Base-by-base conservation (phyloP, 2,888 invertebrate species). In the Dryococelus australis region DNA sequence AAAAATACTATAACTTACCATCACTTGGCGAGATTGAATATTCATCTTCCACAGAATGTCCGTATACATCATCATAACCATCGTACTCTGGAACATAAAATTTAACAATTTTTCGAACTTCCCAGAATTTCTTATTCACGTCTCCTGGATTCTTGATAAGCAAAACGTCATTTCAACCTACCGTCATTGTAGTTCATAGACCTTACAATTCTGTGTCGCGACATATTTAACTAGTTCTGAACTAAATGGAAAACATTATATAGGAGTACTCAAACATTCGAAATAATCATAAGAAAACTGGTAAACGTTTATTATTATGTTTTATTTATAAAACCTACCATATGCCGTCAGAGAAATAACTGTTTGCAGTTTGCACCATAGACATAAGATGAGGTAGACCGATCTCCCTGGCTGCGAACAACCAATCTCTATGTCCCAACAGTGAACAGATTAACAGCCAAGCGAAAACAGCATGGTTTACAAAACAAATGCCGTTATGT, bases 41-140 rank as follows among this genome's bases (percentile, higher is more conserved):
- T 91, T 98, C 98, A 91, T 99, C 98, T 92, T 99, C 99, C 81
- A 98, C 96, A 4, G 98, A 98, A 92, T 97, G 97, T 20, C 98
- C 98, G 92, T 98, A 99, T 88, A 97, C 95, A 93, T 97, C 98
- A 91, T 98, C 97, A 91, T 97, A 97, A 26, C 95, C 96, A 91
- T 98, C 98, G 91, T 97, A 98, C 91, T 98, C 98, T 96, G 91
- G 0, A 87, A 88, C 86, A 81, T 65, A 51, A 84, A n/a, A 26
- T 26, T 10, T 9, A 20, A 43, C 83, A 16, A 5, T 13, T 83
- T 83, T 8, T n/a, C 28, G 6, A 83, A 16, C n/a, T 13, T 86
- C 9, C 26, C 1, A 65, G 79, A 13, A 85, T 53, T 28, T 8
- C 28, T 35, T 78, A 35, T 16, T 43, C 10, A 43, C 13, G 10